Evolutionary conservation across 2,888 invertebrate genomes (phyloP), one percentile per base, ranked within the genome.

Genomic region (Pheosia gnoma): DNA sequence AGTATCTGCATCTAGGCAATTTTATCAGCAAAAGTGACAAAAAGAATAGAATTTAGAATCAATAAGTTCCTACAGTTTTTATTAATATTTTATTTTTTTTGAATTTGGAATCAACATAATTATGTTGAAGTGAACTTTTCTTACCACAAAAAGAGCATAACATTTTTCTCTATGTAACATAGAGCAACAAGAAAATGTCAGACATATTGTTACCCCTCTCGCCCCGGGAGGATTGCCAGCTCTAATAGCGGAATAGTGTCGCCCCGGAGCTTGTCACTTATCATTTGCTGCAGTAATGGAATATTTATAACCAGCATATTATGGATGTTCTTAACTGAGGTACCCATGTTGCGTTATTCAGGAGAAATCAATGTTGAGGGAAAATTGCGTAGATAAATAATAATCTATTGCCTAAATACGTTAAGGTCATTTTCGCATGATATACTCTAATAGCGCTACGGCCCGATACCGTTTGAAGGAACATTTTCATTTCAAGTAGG

Each of bases 221-320:
- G 71, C 77, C 79, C 63, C 72, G 60, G 65, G 78, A 75, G 76
- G 66, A 64, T 70, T 66, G 69, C 61, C 65, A 65, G 47, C 59
- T 13, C 77, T 82, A 82, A 82, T 79, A 79, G 81, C 80, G 72
- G 76, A 81, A 77, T 81, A 81, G 76, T 82, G 82, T 81, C 70
- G 72, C 68, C 70, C 69, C 72, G 64, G 69, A 70, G 75, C 77
- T 65, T 80, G 82, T 82, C 82, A 78, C 77, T 81, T 81, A 72
- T 82, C 79, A 79, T 82, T 79, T 75, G 71, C 66, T 66, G 60
- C 60, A 62, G 63, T 77, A 77, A 77, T 77, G 75, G 74, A 74
- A 75, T 75, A 75, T 74, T 75, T 75, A 76, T 74, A 76, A 64
- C 66, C 55, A 63, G 71, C 67, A 71, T 75, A 73, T 67, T 73